Conservation (phyloP, 2,113 vertebrate genomes). For the Ptychochromis oligacanthus region DNA sequence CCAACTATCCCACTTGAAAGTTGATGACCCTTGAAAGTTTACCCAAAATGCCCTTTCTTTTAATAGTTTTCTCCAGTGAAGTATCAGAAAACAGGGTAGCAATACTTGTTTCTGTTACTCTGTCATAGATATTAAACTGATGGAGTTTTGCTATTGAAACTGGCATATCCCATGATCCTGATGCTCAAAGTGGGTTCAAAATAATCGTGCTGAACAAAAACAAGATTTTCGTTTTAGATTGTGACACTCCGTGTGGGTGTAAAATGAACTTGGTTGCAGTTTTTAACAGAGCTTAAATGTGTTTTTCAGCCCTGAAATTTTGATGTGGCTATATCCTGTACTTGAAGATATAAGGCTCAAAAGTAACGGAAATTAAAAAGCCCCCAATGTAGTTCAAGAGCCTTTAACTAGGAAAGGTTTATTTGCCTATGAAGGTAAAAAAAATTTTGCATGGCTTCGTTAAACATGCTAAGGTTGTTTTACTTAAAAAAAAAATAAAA, state of each 20-base stretch:
- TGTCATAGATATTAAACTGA: neutral
- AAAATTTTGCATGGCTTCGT: neutral
- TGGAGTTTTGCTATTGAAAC: neutral
- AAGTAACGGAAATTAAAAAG: no score
- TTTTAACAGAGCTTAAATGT: neutral
- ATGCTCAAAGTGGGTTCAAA: neutral
- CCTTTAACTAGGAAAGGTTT: neutral
- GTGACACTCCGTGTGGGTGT: neutral
- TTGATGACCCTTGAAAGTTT: no score
- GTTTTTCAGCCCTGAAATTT: neutral
- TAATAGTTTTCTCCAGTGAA: no score
- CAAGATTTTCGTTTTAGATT: neutral
- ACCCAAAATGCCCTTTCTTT: no score
- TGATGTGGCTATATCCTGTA: neutral
- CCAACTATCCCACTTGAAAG: no score
- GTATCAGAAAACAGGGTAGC: no score
- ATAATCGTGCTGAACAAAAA: no score
- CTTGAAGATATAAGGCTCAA: no score
- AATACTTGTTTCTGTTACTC: neutral
- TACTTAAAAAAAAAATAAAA: neutral
- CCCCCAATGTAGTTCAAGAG: neutral
- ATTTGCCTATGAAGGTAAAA: neutral
- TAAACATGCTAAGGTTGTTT: neutral
- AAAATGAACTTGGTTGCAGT: neutral
- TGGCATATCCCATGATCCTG: neutral